Conservation (phyloP, 2,113 vertebrate genomes). For the Nothoprocta pentlandii region DNA sequence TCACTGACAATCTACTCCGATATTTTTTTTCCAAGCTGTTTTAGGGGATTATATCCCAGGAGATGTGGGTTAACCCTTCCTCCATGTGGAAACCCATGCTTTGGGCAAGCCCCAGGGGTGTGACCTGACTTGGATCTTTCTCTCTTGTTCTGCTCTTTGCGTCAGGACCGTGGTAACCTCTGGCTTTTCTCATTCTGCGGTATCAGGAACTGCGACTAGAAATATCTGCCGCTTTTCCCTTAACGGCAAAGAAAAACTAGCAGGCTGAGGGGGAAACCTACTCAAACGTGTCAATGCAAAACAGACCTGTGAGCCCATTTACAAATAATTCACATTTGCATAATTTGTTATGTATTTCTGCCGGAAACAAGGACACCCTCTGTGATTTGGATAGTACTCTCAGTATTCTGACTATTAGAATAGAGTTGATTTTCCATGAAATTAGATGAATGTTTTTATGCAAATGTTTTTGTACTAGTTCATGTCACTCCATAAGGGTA, state of each 20-base stretch:
- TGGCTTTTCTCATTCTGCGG: background rate
- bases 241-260: background rate
- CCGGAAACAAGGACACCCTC: background rate
- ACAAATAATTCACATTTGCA: background rate
- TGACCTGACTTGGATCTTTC: too few species aligned
- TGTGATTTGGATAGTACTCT: background rate
- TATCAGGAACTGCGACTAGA: background rate
- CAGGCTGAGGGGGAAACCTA: background rate
- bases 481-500: background rate
- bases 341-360: background rate
- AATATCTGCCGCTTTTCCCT: background rate
- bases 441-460: background rate
- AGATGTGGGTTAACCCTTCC: background rate
- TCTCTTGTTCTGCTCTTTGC: too few species aligned
- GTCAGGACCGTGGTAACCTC: too few species aligned
- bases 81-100: background rate
- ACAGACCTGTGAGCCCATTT: background rate
- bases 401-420: background rate
- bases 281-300: background rate
- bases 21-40: too few species aligned
- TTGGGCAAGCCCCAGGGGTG: too few species aligned
- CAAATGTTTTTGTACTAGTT: background rate
- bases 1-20: too few species aligned
- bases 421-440: background rate
- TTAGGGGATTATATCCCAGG: too few species aligned